Evolutionary conservation across 2,888 invertebrate species (phyloP).

Genomic region (Charanyca ferruginea): DNA sequence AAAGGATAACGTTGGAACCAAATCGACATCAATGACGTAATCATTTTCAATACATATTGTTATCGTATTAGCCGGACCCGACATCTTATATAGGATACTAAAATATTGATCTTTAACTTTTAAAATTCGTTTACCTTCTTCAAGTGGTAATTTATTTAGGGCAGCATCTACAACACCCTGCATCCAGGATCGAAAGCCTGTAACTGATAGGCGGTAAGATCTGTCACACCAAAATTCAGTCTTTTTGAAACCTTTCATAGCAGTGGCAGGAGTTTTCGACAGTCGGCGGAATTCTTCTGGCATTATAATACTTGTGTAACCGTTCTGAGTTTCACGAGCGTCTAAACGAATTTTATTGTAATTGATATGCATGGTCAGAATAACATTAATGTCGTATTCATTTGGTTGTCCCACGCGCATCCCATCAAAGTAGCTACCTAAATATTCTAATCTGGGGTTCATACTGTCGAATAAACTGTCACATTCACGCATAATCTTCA

Average conservation of each 20-base stretch:
- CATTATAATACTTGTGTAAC: constrained; percentile 75
- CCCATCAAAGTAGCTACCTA: constrained; percentile 81
- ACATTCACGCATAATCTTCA: constrained; percentile 72
- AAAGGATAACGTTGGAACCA: constrained; percentile 80
- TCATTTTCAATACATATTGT: constrained; percentile 70
- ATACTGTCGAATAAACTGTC: constrained; percentile 74
- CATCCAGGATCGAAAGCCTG: constrained; percentile 77
- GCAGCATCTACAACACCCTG: constrained; percentile 78
- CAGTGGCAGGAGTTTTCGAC: constrained; percentile 69
- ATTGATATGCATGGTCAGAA: constrained; percentile 75
- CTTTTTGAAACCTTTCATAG: constrained; percentile 73
- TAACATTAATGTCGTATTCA: constrained; percentile 80
- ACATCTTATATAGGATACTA: constrained; percentile 72
- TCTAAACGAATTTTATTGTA: constrained; percentile 74
- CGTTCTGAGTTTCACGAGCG: constrained; percentile 65
- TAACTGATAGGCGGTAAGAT: constrained; percentile 70
- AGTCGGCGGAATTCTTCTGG: constrained; percentile 80
- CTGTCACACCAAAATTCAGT: constrained; percentile 78
- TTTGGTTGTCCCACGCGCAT: constrained; percentile 79
- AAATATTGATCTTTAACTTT: constrained; percentile 67
- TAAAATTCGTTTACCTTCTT: constrained; percentile 70
- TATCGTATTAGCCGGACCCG: constrained; percentile 80
- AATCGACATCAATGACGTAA: constrained; percentile 77
- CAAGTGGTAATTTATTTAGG: constrained; percentile 69
- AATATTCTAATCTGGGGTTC: constrained; percentile 77